Evolutionary conservation across 2,888 invertebrate genomes (phyloP), one percentile per base, ranked within the genome.

Genomic region (Megaustenia siamemsis): DNA sequence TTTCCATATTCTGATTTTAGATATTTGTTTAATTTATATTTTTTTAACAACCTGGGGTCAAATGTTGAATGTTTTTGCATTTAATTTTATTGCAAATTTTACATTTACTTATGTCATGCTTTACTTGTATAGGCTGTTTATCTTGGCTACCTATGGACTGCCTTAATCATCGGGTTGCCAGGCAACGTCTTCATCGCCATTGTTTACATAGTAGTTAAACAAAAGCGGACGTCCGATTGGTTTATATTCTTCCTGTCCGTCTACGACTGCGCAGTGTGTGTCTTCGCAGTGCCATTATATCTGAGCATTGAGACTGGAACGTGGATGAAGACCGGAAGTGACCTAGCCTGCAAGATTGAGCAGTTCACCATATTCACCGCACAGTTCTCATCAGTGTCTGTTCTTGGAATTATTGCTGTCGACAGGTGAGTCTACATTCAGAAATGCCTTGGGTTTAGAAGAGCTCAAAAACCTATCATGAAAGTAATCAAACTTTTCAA

Each of bases 401-500:
- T 82, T n/a, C 69, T 82, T 24, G 81, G 76, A 10, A 77, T 82
- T 24, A 81, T 85, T 8, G 85, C 85, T 8, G 85, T 85, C 18
- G 85, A 85, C 81, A 85, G 85, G 85, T 82, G 35, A 76, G 85
- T 78, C 28, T n/a, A n/a, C n/a, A n/a, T n/a, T n/a, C n/a, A n/a
- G n/a, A n/a, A n/a, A n/a, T n/a, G n/a, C n/a, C n/a, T n/a, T n/a
- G n/a, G n/a, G n/a, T n/a, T n/a, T n/a, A n/a, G n/a, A n/a, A n/a
- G n/a, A n/a, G n/a, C n/a, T n/a, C n/a, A n/a, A n/a, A n/a, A n/a
- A n/a, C n/a, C n/a, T n/a, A n/a, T n/a, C n/a, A n/a, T n/a, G n/a
- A n/a, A n/a, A n/a, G n/a, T n/a, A n/a, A n/a, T n/a, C n/a, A n/a
- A n/a, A n/a, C n/a, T n/a, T n/a, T n/a, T n/a, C n/a, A n/a, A n/a